Conservation (phyloP, 2,797 vertebrate genomes). For the Falco cherrug region DNA sequence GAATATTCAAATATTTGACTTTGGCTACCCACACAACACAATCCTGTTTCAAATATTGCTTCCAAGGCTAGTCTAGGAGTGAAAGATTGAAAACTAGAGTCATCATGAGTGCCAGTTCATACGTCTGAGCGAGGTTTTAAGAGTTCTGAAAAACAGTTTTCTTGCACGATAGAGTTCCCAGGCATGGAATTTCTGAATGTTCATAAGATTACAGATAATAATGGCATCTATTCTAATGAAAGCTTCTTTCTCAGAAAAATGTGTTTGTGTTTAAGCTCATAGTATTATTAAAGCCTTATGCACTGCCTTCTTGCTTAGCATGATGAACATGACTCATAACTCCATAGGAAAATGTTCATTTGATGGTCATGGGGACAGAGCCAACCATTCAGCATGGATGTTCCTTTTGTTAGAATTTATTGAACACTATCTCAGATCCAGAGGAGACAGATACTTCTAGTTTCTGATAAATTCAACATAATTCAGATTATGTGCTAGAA, state of each 20-base stretch:
- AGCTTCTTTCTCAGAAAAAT: not conserved
- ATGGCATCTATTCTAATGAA: conserved; percentile 16
- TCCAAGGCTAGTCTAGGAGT: not conserved
- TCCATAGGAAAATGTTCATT: conserved; percentile 37
- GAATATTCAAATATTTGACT: not conserved
- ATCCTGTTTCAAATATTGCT: not conserved
- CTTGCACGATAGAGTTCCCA: not conserved
- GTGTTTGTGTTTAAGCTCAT: not conserved
- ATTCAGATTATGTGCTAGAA: not conserved
- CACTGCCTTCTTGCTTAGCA: conserved; percentile 7
- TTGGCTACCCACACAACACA: not conserved
- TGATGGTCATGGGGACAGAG: not conserved
- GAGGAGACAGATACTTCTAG: not conserved
- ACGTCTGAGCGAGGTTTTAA: not conserved
- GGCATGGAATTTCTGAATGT: not conserved
- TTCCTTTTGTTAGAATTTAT: conserved; percentile 1
- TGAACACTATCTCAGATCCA: not conserved
- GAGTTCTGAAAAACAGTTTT: not conserved
- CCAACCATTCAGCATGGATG: not conserved
- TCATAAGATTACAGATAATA: not conserved
- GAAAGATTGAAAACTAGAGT: not conserved
- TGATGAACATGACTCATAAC: conserved; percentile 50
- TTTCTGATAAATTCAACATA: not conserved
- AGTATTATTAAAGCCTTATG: conserved; percentile 57
- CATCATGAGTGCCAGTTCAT: not conserved